Base-by-base conservation (phyloP, 2,888 invertebrate species). In the Abrostola tripartita region DNA sequence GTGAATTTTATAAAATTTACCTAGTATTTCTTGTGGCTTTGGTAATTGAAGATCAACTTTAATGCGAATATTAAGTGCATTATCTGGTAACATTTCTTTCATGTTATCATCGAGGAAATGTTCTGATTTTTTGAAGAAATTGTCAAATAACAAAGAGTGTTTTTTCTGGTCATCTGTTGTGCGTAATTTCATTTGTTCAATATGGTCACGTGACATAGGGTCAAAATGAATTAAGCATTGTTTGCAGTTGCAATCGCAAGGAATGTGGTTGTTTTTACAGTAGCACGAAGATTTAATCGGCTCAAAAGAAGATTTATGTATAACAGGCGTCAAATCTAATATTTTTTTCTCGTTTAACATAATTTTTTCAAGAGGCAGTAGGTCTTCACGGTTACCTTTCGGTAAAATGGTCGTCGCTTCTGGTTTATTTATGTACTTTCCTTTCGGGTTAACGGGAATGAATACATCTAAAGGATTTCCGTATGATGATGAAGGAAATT, bases 31-130 rank as follows among this genome's bases (percentile, higher is more conserved):
- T 66, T 82, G 81, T 42, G 83, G 64, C 79, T 89, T 91, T 41
- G 93, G 93, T 49, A 93, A 65, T 76, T 92, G 88, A 51, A 94
- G 81, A 70, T 92, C 92, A 41, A 94, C 84, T 80, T 94, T 94
- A 47, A 94, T 85, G 68, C 85, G 85, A 61, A 94, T 80, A 61
- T 91, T 93, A 5, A 94, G 65, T 42, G 86, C 85, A 72, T 90
- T 87, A 0, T 88, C 87, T 2, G 69, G 44, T 40, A 75, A 61
- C 41, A 67, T 49, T 40, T 86, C 84, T 65, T 68, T 71, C 12
- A 64, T 58, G 55, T 68, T 70, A 49, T 76, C 68, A 8, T 79
- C 71, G 47, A 52, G 50, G 0, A 50, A 61, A 60, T 75, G 61
- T 6, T 82, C 74, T 10, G 73, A 54, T 42, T 73, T 73, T 61